Percentiles rank a stretch among this genome's conserved stretches.
Conservation (phyloP, 92 coral and sea anemone genomes). For the Chrysogorgia sp. region DNA sequence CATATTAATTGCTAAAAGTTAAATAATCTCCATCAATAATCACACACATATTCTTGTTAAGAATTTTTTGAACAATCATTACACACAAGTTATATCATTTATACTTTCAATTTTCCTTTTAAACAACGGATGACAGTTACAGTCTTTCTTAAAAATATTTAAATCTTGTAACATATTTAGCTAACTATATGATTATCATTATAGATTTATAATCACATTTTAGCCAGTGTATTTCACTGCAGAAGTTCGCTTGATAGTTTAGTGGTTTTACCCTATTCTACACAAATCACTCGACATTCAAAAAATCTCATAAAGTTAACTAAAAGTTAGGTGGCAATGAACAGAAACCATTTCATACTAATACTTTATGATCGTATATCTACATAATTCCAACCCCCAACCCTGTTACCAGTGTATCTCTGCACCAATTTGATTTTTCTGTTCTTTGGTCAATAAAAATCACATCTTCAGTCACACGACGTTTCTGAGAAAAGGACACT, state of each 20-base stretch:
- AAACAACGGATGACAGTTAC: constrained; percentile 30
- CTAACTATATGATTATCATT: neutral
- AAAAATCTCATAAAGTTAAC: neutral
- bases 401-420: neutral
- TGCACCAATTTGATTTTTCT: too few species aligned
- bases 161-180: constrained; percentile 31
- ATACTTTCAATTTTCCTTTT: constrained; percentile 12
- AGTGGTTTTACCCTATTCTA: neutral
- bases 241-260: neutral
- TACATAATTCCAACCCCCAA: neutral
- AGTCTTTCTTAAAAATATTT: constrained; percentile 39
- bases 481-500: neutral
- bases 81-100: neutral
- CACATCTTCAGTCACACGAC: neutral
- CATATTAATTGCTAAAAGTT: too few species aligned
- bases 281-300: neutral
- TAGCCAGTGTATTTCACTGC: neutral
- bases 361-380: neutral
- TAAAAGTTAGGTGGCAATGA: neutral
- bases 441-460: neutral
- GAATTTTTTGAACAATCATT: neutral
- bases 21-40: too few species aligned
- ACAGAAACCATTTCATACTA: neutral
- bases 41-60: too few species aligned
- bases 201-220: neutral